Evolutionary conservation across 2,797 vertebrate genomes (phyloP).

Genomic region (Pseudomugil gertrudae): DNA sequence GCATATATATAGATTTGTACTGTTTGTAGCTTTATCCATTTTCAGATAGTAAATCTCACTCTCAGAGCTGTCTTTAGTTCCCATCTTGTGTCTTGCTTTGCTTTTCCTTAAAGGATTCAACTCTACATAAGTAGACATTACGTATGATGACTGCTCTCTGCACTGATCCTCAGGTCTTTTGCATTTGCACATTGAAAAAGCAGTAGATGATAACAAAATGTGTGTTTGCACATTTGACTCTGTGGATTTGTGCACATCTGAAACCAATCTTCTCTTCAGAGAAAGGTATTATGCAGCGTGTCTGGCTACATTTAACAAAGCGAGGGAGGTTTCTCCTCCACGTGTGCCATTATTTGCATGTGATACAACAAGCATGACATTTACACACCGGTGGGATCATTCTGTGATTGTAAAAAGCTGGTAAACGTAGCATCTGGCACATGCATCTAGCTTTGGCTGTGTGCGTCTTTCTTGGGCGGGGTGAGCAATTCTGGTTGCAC

Average conservation of each 20-base stretch:
- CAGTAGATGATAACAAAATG: slow-evolving; percentile 11
- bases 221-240: neutral
- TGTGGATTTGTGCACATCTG: slow-evolving; percentile 8
- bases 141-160: slow-evolving; percentile 21
- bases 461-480: slow-evolving; percentile 41
- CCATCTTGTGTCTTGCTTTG: slow-evolving; percentile 12
- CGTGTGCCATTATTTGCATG: slow-evolving; percentile 17
- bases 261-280: slow-evolving; percentile 14
- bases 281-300: neutral
- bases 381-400: neutral
- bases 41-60: slow-evolving; percentile 18
- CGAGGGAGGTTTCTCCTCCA: neutral
- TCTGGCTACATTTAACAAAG: slow-evolving; percentile 5
- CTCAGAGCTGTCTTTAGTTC: slow-evolving; percentile 16
- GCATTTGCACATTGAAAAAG: slow-evolving; percentile 32
- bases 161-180: slow-evolving; percentile 26
- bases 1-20: slow-evolving; percentile 36
- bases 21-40: slow-evolving; percentile 15
- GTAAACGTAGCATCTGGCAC: slow-evolving; percentile 29
- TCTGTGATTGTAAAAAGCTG: slow-evolving; percentile 8
- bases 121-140: slow-evolving; percentile 35
- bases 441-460: slow-evolving; percentile 19
- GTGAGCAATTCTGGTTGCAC: slow-evolving; percentile 56
- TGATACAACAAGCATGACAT: slow-evolving; percentile 16
- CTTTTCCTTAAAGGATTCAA: slow-evolving; percentile 36